These are phyloP conservation scores for Ephydatia muelleri DNA, from an alignment of 37 sponge, comb jelly and placozoan species.

Conservation along the genomic window DNA sequence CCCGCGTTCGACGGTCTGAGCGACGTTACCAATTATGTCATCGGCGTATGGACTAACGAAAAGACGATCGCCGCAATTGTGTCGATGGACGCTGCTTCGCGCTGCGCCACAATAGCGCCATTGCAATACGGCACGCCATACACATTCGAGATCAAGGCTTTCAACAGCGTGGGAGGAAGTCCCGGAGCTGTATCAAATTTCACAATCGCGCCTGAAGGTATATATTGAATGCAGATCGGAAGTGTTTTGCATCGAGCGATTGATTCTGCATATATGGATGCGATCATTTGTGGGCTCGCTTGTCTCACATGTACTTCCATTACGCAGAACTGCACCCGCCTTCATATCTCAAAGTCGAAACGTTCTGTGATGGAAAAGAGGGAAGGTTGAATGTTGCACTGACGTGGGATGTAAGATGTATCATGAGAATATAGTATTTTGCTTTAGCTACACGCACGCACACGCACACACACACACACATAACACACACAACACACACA, in stretches of 20 bases:
- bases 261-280: too few species aligned
- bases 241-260: too few species aligned
- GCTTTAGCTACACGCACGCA: too few species aligned
- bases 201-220: neutral
- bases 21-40: neutral
- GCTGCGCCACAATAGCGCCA: neutral
- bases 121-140: neutral
- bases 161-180: neutral
- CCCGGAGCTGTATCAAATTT: neutral
- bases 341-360: neutral
- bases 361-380: neutral
- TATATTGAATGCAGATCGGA: too few species aligned
- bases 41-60: neutral
- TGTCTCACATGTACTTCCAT: too few species aligned
- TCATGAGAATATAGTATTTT: too few species aligned
- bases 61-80: neutral
- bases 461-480: too few species aligned
- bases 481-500: too few species aligned
- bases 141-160: neutral
- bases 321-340: neutral
- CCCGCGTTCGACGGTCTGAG: neutral
- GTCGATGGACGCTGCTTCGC: neutral
- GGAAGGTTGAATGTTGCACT: neutral
- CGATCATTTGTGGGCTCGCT: too few species aligned
- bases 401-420: neutral